Conservation (phyloP, 2,888 invertebrate genomes). For the Unio delphinus region DNA sequence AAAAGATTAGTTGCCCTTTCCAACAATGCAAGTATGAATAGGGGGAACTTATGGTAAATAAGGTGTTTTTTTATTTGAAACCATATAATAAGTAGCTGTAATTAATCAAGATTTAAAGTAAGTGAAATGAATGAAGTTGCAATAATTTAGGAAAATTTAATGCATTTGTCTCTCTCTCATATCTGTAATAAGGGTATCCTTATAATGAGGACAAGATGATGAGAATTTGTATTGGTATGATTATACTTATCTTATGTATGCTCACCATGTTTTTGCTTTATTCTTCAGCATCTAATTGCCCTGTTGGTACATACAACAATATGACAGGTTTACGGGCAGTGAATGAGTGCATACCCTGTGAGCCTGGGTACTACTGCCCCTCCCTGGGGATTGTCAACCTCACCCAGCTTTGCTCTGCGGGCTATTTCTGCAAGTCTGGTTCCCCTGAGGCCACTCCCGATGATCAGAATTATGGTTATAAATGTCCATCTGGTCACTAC, state of each 20-base stretch:
- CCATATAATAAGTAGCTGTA: no score
- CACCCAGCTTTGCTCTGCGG: constrained; percentile 53
- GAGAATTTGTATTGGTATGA: background rate
- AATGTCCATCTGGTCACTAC: constrained; percentile 64
- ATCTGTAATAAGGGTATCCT: no score
- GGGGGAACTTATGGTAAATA: no score
- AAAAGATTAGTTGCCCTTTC: no score
- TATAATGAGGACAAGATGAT: no score
- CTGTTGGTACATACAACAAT: constrained; percentile 63
- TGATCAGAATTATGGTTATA: constrained; percentile 57
- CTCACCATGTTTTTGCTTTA: constrained; percentile 1
- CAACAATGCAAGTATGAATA: background rate
- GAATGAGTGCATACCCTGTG: constrained; percentile 62
- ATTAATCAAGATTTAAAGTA: no score
- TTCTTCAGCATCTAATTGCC: constrained; percentile 53
- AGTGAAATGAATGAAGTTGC: no score
- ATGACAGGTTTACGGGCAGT: constrained; percentile 54
- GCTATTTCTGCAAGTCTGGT: constrained; percentile 61
- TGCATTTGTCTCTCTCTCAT: no score
- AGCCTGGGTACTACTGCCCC: constrained; percentile 63
- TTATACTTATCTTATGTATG: background rate
- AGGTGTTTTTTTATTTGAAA: no score
- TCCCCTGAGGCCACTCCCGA: constrained; percentile 52
- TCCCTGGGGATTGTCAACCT: constrained; percentile 52
- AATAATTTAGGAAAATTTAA: no score